phyloP scores from a whole-genome alignment of 2,113 vertebrate genomes.

The Muntiacus muntjak region DNA sequence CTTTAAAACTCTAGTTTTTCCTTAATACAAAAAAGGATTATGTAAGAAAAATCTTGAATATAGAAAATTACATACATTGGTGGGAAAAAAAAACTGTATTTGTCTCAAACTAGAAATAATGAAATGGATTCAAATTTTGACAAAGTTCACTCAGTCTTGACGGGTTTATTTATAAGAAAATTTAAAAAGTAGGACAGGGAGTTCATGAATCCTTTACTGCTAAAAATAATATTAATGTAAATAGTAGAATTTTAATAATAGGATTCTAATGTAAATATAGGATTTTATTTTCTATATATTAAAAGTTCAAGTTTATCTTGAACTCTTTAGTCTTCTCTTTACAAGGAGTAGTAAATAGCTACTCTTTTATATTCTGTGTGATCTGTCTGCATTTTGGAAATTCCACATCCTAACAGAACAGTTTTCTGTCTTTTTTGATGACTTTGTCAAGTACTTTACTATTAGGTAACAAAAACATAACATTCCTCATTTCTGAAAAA shows the following conservation, averaged over 20 bases:
- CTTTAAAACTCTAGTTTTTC: background rate
- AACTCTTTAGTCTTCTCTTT: background rate
- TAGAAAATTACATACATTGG: background rate
- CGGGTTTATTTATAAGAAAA: background rate
- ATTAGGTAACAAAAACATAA: conserved; percentile 29
- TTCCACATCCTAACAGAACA: background rate
- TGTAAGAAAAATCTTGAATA: background rate
- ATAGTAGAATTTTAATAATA: background rate
- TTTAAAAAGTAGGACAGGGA: background rate
- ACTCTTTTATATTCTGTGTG: conserved; percentile 15
- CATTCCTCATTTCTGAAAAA: background rate
- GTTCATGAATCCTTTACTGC: background rate
- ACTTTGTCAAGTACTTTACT: background rate
- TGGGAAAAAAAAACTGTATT: background rate
- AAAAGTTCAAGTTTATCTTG: conserved; percentile 9
- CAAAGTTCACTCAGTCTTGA: background rate
- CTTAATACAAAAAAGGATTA: background rate
- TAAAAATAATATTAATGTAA: background rate
- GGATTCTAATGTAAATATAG: background rate
- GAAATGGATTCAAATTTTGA: background rate
- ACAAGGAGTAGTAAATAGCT: background rate
- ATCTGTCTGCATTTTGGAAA: background rate
- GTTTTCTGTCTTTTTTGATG: background rate
- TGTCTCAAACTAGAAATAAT: background rate
- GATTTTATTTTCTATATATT: background rate